Percentiles rank a stretch among this genome's conserved stretches.
Evolutionary conservation across 1,140 invertebrate genomes (phyloP).

Genomic region (Caenorhabditis remanei): DNA sequence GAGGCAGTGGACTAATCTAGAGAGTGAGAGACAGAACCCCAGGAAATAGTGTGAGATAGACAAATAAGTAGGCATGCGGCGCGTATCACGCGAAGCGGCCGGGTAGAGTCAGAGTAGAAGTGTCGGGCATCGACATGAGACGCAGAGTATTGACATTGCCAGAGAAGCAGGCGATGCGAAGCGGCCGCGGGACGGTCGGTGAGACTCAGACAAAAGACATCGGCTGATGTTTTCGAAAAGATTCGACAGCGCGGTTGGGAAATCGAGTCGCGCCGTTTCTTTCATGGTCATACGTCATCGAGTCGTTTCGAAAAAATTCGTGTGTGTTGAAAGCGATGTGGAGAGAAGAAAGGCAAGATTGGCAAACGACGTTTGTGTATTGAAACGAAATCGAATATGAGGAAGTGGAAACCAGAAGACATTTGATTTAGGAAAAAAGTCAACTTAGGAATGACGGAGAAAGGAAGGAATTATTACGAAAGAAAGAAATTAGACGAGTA

Average conservation of each 20-base stretch:
- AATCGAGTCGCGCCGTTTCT: not conserved
- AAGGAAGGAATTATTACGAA: too few relatives aligned
- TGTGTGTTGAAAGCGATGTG: not conserved
- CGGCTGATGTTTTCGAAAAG: slow-evolving; percentile 29
- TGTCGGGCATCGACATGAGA: not conserved
- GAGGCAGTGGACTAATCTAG: not conserved
- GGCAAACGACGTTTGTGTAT: not conserved
- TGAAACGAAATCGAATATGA: not conserved
- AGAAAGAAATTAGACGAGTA: too few relatives aligned
- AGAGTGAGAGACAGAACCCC: not conserved
- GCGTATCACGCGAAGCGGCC: not conserved
- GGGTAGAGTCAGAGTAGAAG: too few relatives aligned
- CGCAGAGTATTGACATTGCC: not conserved
- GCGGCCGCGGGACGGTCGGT: not conserved
- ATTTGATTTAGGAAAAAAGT: not conserved
- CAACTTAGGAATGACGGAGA: too few relatives aligned
- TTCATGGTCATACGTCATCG: slow-evolving; percentile 10
- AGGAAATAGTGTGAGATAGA: not conserved
- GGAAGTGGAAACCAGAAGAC: not conserved
- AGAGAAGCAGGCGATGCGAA: not conserved
- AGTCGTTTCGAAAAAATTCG: not conserved
- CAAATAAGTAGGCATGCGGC: not conserved
- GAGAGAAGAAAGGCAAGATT: not conserved
- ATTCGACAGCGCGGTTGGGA: slow-evolving; percentile 13
- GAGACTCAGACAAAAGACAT: not conserved